Conservation (phyloP, 2,797 vertebrate species). For the Cygnus olor region DNA sequence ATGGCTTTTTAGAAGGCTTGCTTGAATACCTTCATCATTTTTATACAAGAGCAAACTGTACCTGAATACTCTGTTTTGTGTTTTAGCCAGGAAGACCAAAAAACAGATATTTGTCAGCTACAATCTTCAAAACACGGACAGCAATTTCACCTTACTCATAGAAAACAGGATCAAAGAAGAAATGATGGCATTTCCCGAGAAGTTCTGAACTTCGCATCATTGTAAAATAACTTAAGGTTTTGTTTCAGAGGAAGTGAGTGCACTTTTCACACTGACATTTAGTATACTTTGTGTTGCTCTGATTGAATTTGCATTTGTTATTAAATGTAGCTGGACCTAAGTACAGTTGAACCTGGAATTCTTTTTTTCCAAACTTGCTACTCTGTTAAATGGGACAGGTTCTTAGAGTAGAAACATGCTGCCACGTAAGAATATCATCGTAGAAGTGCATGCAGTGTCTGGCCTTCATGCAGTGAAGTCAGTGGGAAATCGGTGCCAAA, state of each 20-base stretch:
- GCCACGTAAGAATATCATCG: not conserved
- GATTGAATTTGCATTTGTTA: not conserved
- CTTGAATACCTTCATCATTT: not conserved
- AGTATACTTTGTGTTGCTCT: constrained; percentile 8
- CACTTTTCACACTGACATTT: not conserved
- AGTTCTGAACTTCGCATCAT: constrained; percentile 81
- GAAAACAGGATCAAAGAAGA: constrained; percentile 95
- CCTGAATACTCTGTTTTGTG: constrained; percentile 46
- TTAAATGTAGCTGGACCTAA: not conserved
- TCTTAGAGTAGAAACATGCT: not conserved
- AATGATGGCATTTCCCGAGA: constrained; percentile 90
- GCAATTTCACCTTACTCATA: constrained; percentile 86
- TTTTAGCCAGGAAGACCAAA: constrained; percentile 93
- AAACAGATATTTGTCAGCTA: constrained; percentile 97
- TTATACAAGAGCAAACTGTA: not conserved
- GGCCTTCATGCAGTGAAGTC: not conserved
- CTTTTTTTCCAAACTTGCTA: not conserved
- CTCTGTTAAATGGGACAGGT: not conserved
- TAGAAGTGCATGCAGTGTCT: not conserved
- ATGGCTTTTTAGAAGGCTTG: not conserved
- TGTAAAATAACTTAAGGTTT: not conserved
- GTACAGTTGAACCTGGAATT: not conserved
- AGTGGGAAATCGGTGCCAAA: not conserved
- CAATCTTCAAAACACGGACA: constrained; percentile 87
- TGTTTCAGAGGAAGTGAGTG: constrained; percentile 50